Conservation (phyloP, 2,113 vertebrate species). For the Pholis gunnellus region DNA sequence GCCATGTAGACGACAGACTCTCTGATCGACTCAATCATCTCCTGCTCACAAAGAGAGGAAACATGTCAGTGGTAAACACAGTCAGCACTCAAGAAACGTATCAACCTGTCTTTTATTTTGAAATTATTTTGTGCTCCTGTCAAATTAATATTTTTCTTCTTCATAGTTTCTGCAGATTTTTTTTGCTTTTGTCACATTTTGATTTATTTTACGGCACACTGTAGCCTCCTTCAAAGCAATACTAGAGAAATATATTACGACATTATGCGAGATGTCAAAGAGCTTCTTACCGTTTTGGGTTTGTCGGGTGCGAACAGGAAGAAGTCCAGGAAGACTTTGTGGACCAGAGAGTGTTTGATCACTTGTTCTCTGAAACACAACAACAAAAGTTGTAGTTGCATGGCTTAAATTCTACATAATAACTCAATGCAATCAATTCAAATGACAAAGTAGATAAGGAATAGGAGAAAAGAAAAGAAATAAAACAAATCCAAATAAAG, state of each 20-base stretch:
- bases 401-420: neutral
- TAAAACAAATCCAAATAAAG: neutral
- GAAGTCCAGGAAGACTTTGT: slow-evolving; percentile 97
- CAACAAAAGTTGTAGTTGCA: neutral
- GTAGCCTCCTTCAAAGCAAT: neutral
- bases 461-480: neutral
- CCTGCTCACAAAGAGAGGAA: slow-evolving; percentile 76
- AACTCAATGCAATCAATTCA: neutral
- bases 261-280: neutral
- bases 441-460: neutral
- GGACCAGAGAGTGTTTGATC: slow-evolving; percentile 96
- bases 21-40: slow-evolving; percentile 96
- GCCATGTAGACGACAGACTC: slow-evolving; percentile 95
- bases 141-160: neutral
- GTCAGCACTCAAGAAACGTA: neutral
- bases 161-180: neutral
- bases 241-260: neutral
- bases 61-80: neutral
- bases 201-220: neutral
- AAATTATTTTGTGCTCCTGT: neutral
- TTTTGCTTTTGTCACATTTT: neutral
- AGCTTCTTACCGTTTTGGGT: slow-evolving; percentile 88
- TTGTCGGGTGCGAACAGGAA: slow-evolving; percentile 88
- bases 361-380: slow-evolving; percentile 90
- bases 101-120: neutral